Percentiles rank a stretch among this genome's conserved stretches.
Conservation (phyloP, 2,113 vertebrate genomes). For the Lamprotornis superbus region DNA sequence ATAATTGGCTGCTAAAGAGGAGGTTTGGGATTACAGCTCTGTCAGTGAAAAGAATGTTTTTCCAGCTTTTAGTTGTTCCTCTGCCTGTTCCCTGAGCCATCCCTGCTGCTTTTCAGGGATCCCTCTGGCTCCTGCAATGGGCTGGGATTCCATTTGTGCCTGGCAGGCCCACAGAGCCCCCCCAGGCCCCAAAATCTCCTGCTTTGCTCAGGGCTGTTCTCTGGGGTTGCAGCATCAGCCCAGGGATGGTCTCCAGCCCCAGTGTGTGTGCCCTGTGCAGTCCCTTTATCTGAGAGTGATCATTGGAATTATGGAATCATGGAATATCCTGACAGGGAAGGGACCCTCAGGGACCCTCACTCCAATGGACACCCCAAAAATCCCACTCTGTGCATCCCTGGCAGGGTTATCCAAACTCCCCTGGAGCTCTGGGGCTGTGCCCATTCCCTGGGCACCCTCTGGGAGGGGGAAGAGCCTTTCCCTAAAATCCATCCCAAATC, state of each 20-base stretch:
- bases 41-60: neutral
- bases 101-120: neutral
- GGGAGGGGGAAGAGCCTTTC: too few relatives aligned
- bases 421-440: too few relatives aligned
- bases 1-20: neutral
- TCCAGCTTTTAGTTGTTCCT: neutral
- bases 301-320: too few relatives aligned
- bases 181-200: neutral
- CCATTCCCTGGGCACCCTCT: too few relatives aligned
- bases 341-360: neutral
- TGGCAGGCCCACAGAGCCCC: neutral
- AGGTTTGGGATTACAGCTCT: neutral
- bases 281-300: neutral
- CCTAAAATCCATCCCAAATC: neutral
- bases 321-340: neutral
- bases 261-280: accelerated
- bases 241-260: neutral
- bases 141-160: neutral
- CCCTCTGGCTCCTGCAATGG: neutral
- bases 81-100: neutral
- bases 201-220: accelerated
- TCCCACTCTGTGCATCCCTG: neutral
- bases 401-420: too few relatives aligned
- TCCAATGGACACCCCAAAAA: accelerated
- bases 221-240: neutral